Conservation (phyloP, 2,888 invertebrate species). For the Eurois occulta region DNA sequence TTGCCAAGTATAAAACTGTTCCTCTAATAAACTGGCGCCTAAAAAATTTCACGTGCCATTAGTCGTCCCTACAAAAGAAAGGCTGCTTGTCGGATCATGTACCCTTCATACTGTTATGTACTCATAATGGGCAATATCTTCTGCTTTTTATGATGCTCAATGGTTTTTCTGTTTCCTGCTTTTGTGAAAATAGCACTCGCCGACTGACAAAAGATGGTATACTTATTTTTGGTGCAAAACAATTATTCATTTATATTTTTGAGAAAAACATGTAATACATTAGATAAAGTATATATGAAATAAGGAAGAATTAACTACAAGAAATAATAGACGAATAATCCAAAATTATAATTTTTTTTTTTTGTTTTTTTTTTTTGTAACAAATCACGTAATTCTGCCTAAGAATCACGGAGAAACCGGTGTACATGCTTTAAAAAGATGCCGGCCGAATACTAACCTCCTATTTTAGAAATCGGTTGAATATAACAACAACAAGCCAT, state of each 20-base stretch:
- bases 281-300: not conserved
- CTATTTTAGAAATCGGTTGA: too few species aligned
- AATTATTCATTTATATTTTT: not conserved
- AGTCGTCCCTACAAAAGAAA: conserved; percentile 25
- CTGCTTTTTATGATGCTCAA: conserved; percentile 14
- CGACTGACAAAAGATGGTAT: too few species aligned
- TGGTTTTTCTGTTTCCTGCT: conserved; percentile 10
- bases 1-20: conserved; percentile 10
- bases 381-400: too few species aligned
- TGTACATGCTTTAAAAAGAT: too few species aligned
- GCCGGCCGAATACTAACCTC: too few species aligned
- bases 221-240: not conserved
- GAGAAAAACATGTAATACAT: not conserved
- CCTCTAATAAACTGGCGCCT: conserved; percentile 6
- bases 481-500: too few species aligned
- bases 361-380: too few species aligned
- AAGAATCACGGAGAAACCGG: too few species aligned
- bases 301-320: not conserved
- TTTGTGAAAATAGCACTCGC: not conserved
- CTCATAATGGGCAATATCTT: conserved; percentile 23
- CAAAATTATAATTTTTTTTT: too few species aligned
- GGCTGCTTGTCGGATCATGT: conserved; percentile 21
- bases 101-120: conserved; percentile 26
- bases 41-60: conserved; percentile 49
- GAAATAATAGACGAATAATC: not conserved